Base-by-base conservation (phyloP, 30 jellyfish, hydroid and myxozoan species). In the Hydractinia echinata region DNA sequence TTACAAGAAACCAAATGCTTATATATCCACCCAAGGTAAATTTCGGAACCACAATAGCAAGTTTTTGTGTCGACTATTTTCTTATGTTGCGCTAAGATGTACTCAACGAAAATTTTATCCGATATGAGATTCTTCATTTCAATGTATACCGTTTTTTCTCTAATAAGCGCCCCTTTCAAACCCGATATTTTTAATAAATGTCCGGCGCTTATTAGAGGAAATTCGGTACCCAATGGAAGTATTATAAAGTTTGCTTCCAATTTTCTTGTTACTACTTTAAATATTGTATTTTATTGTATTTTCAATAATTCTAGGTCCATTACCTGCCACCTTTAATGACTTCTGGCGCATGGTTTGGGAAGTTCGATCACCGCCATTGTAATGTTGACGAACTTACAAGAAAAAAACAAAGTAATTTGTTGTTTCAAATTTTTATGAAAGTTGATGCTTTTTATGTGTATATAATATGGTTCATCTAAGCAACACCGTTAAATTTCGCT, bases 341-440 rank as follows among this genome's bases (percentile, higher is more conserved):
- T 91, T 91, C 69, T 91, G 97, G 97, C 85, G 97, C 58, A 91
- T 86, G 96, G 82, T 91, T 8, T 91, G 97, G 97, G 96, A 86
- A 73, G 89, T 86, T 9, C 86, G 95, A 58, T 66, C 15, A 85
- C 84, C 60, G 87, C 82, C 51, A 79, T 91, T 11, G 96, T 91
- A 66, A 91, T 91, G 97, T 81, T 91, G 85, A 91, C 97, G 4
- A 91, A 91, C 72, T 78, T 91, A 66, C 95, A 85, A 66, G 97
- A 91, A 66, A 91, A 91, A 66, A 91, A 91, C 58, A 91, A 91
- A 86, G 97, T 91, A 51, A 54, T 55, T 6, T 7, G 67, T 5
- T 19, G 53, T 8, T 20, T 19, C 55, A 6, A 19, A 2, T 51
- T 9, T 51, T 8, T 13, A 1, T 30, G n/a, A 19, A 18, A 18